Base-by-base conservation (phyloP, 2,797 vertebrate species). In the Chloroceryle inda region DNA sequence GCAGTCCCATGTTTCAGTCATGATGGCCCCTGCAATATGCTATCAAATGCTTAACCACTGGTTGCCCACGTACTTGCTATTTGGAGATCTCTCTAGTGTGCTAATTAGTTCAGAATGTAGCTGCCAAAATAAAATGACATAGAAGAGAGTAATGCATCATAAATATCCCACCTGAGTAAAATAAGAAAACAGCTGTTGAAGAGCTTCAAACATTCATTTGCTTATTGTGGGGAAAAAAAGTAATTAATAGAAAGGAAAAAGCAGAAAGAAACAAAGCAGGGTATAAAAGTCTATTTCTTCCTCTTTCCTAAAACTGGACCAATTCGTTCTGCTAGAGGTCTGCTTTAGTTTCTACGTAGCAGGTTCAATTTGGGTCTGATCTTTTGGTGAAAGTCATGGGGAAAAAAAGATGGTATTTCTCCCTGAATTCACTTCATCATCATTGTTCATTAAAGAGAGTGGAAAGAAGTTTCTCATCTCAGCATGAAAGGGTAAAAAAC, bases 21-120 rank as follows among this genome's bases (percentile, higher is more conserved):
- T 21, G 16, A 73, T 5, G 69, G 84, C 67, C 91, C 87, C 94
- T 71, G 92, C 74, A 86, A 37, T 68, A 87, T 92, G 88, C 81
- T 81, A 74, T 21, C 83, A 75, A 45, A 56, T 9, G 79, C 79
- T 96, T 96, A 97, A 97, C 94, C 33, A 50, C 92, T 93, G 83
- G 33, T 19, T 96, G 92, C 64, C 96, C 95, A 64, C 18, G 49
- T 61, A 82, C 61, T 74, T 87, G n/a, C 37, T 50, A 67, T 16
- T 31, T 37, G 45, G 64, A 93, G 59, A 86, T 67, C 37, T 92
- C 89, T 91, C 95, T 58, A 44, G 91, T 93, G 89, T 93, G 74
- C 67, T 90, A 90, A 96, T 95, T 95, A 96, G 59, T 71, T 86
- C 63, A 76, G 74, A 88, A 90, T 18, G 40, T 17, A 90, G 71